Evolutionary conservation across 2,113 vertebrate species (phyloP).

Genomic region (Hyperopisus bebe): DNA sequence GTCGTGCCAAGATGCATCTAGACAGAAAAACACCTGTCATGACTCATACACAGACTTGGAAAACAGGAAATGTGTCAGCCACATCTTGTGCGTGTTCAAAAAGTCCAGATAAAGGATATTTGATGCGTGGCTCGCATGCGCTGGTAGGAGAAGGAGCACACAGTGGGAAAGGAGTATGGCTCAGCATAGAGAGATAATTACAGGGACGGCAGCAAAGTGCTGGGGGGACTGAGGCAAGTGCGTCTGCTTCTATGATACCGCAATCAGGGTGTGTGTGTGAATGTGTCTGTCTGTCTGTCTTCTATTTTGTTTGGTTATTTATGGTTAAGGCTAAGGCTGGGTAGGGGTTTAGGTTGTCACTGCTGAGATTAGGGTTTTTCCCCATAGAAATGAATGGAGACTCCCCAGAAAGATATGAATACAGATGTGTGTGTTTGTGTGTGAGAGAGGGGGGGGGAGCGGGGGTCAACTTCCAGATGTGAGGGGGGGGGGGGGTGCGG

Average conservation of each 20-base stretch:
- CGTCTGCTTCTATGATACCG: neutral
- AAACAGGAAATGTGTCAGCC: neutral
- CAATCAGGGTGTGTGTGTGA: neutral
- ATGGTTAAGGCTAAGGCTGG: neutral
- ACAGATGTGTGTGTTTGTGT: neutral
- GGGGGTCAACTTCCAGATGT: no score
- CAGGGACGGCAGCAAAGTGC: neutral
- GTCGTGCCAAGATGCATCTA: neutral
- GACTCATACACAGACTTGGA: neutral
- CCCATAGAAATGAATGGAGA: neutral
- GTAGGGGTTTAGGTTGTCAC: neutral
- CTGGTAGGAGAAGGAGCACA: neutral
- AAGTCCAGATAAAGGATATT: neutral
- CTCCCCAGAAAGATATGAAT: neutral
- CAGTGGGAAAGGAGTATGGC: neutral
- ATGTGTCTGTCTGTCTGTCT: neutral
- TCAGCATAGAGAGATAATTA: neutral
- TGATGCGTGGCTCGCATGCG: neutral
- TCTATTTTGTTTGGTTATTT: neutral
- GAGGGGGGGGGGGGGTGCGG: neutral
- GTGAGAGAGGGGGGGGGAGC: no score
- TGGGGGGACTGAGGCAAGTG: neutral
- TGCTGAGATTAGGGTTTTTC: neutral
- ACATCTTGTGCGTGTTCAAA: neutral
- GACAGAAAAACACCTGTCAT: constrained; percentile 1